These are phyloP conservation scores for roundworm (Caenorhabditis elegans) DNA, from an alignment of 1,140 invertebrate genomes.

Conservation along the genomic window WBcel235 BX284606.5:10460001-10460500, in stretches of 20 bases:
- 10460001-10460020: no score
- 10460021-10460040: no score
- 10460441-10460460: background rate
- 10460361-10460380: no score
- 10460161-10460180: background rate
- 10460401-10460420: slow-evolving; percentile 3
- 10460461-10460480: background rate
- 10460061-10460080: no score
- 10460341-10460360: no score
- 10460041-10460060: no score
- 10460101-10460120: no score
- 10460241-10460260: slow-evolving; percentile 55
- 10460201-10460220: slow-evolving; percentile 55
- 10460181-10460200: background rate
- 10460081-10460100: no score
- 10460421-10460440: background rate
- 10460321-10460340: background rate
- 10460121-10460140: no score
- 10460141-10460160: no score
- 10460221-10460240: slow-evolving; percentile 56
- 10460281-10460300: slow-evolving; percentile 62
- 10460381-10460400: no score
- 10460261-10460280: slow-evolving; percentile 56
- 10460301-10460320: slow-evolving; percentile 48
- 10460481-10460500: no score